A percentile compares a stretch with the other conserved stretches of the same genome.
Conservation (phyloP, 2,888 invertebrate species). For the Emmelina monodactyla region DNA sequence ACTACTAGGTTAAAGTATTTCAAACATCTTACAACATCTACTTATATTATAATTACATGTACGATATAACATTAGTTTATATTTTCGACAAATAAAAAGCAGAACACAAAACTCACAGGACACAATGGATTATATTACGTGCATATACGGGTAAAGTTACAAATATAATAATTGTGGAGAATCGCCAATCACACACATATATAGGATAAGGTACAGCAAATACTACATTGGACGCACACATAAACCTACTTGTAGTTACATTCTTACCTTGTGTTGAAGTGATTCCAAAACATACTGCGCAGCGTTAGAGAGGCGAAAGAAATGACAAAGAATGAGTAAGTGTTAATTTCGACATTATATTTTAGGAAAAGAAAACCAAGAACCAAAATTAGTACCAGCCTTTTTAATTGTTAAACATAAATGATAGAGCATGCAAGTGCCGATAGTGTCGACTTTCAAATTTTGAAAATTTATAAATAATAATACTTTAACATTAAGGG, state of each 20-base stretch:
- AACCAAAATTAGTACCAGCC: conserved; percentile 23
- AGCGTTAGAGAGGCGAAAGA: conserved; percentile 79
- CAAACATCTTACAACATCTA: no score
- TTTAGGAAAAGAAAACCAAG: conserved; percentile 34
- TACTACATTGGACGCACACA: conserved; percentile 25
- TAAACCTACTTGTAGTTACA: conserved; percentile 36
- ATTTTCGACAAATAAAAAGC: conserved; percentile 57
- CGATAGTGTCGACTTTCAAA: conserved; percentile 13
- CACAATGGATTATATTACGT: conserved; percentile 49
- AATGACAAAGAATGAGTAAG: conserved; percentile 66
- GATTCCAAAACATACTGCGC: conserved; percentile 98
- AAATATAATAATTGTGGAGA: conserved; percentile 17
- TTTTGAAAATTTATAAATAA: no score
- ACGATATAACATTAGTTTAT: no score
- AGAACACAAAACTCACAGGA: conserved; percentile 70
- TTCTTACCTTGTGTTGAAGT: conserved; percentile 98
- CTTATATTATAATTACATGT: no score
- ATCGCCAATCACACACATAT: conserved; percentile 22
- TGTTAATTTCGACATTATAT: conserved; percentile 42
- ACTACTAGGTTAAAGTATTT: no score
- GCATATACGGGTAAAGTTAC: conserved; percentile 20
- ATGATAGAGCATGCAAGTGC: conserved; percentile 45
- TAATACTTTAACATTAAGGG: conserved; percentile 21
- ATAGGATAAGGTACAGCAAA: conserved; percentile 12
- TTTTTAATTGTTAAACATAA: conserved; percentile 20